phyloP scores from a whole-genome alignment of 1,140 invertebrate genomes.

The Gonatopus flavifemur region DNA sequence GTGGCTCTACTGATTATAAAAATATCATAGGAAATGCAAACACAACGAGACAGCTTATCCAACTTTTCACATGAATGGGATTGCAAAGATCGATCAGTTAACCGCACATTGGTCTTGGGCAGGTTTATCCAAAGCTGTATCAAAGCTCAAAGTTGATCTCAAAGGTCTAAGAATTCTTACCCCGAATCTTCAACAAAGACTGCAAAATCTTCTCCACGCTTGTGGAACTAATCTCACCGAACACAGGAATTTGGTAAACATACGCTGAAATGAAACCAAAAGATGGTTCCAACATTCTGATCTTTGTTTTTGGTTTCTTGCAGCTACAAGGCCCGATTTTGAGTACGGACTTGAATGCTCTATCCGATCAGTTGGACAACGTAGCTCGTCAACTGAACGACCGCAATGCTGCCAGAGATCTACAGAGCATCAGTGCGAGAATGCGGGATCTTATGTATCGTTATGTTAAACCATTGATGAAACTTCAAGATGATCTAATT shows the following conservation, averaged over 20 bases:
- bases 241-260: slow-evolving; percentile 61
- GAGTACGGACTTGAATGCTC: slow-evolving; percentile 69
- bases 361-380: slow-evolving; percentile 74
- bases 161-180: slow-evolving; percentile 59
- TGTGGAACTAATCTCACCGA: slow-evolving; percentile 69
- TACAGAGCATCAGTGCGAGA: slow-evolving; percentile 66
- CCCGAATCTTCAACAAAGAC: slow-evolving; percentile 60
- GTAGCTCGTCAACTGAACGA: slow-evolving; percentile 72
- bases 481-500: slow-evolving; percentile 68
- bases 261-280: too few species aligned
- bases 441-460: slow-evolving; percentile 65
- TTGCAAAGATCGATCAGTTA: slow-evolving; percentile 65
- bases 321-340: slow-evolving; percentile 66
- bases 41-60: slow-evolving; percentile 69
- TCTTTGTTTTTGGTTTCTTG: neutral
- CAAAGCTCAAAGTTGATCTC: slow-evolving; percentile 54
- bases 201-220: slow-evolving; percentile 67
- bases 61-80: slow-evolving; percentile 69
- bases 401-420: slow-evolving; percentile 64
- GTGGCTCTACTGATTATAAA: too few species aligned
- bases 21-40: slow-evolving; percentile 68
- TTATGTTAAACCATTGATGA: slow-evolving; percentile 69
- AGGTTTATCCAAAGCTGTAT: slow-evolving; percentile 58
- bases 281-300: neutral
- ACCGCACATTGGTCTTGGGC: slow-evolving; percentile 66